phyloP scores from a whole-genome alignment of 2,113 vertebrate genomes.

The Gracilinanus agilis region DNA sequence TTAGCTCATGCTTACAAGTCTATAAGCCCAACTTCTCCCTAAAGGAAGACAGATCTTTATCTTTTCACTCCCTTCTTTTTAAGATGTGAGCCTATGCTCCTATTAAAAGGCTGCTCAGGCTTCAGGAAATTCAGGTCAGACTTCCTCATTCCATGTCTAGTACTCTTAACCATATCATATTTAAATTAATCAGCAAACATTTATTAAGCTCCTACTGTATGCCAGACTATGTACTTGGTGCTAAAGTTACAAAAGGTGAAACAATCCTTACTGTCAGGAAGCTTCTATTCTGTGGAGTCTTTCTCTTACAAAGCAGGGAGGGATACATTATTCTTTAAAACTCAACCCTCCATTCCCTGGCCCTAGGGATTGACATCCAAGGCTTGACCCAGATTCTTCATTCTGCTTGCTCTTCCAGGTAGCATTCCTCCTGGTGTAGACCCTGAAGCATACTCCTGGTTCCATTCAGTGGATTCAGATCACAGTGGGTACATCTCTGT shows the following conservation, averaged over 20 bases:
- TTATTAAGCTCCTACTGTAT: not conserved
- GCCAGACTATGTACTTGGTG: not conserved
- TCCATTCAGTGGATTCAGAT: constrained; percentile 92
- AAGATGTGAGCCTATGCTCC: not conserved
- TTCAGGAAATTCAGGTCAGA: not conserved
- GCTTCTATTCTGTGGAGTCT: not conserved
- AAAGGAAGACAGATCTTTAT: not conserved
- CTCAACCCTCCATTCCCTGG: not conserved
- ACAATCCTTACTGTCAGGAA: not conserved
- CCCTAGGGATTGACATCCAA: not conserved
- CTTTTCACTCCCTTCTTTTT: not conserved
- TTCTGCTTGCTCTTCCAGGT: constrained; percentile 78
- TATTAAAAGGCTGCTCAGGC: not conserved
- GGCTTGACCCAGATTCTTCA: not conserved
- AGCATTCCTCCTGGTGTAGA: constrained; percentile 89
- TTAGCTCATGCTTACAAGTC: not conserved
- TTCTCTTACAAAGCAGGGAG: constrained; percentile 25
- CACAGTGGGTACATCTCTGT: constrained; percentile 92
- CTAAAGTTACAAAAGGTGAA: not conserved
- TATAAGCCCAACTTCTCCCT: not conserved
- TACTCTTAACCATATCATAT: not conserved
- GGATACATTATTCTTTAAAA: not conserved
- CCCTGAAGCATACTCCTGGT: constrained; percentile 94
- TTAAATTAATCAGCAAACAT: not conserved
- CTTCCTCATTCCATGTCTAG: not conserved